Evolutionary conservation across 2,113 vertebrate species (phyloP).

Genomic region (Callipepla californica): DNA sequence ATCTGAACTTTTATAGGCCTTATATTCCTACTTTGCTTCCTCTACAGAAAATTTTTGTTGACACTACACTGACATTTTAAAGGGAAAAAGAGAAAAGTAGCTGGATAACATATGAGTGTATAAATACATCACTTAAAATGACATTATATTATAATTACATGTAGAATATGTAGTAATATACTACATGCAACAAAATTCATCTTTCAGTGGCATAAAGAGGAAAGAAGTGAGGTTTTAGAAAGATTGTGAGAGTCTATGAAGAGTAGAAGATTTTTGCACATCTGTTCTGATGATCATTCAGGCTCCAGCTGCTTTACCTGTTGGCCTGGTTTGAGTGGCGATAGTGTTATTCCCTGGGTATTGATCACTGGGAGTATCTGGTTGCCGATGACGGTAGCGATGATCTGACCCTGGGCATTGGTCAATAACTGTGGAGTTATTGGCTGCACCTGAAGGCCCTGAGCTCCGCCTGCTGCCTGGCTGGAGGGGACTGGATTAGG

Average conservation of each 20-base stretch:
- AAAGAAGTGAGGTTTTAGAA: not conserved
- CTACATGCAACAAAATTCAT: not conserved
- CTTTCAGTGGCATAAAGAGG: not conserved
- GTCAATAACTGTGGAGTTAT: slow-evolving; percentile 98
- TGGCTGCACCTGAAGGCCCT: slow-evolving; percentile 96
- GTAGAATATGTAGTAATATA: not conserved
- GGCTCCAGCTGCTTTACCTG: slow-evolving; percentile 82
- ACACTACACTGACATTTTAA: not conserved
- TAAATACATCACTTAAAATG: not conserved
- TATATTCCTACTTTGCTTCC: not conserved
- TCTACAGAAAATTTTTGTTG: not conserved
- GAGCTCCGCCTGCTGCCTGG: slow-evolving; percentile 89
- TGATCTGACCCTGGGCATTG: slow-evolving; percentile 99
- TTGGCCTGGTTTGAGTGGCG: slow-evolving; percentile 97
- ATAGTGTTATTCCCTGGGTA: slow-evolving; percentile 98
- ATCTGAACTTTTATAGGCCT: not conserved
- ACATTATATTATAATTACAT: not conserved
- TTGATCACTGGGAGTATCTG: slow-evolving; percentile 99
- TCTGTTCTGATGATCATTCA: not conserved
- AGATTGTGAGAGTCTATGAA: accelerated
- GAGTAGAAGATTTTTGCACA: not conserved
- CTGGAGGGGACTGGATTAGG: slow-evolving; percentile 92
- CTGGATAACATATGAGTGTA: not conserved
- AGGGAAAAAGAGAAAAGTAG: not conserved
- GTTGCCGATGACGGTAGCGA: slow-evolving; percentile 98